phyloP scores from a whole-genome alignment of 2,888 invertebrate species.

The Subacronicta megacephala region DNA sequence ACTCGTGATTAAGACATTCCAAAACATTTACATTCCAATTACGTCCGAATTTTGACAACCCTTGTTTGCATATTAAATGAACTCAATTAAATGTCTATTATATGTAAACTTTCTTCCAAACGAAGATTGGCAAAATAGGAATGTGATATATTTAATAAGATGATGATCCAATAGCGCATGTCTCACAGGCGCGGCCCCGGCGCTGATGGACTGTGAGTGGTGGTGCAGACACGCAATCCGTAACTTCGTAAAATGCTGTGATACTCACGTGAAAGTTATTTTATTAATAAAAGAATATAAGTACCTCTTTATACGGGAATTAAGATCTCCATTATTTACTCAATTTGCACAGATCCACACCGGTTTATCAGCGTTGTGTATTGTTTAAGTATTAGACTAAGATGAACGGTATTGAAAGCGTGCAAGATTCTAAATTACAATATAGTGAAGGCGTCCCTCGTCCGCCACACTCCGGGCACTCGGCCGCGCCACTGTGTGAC shows the following conservation, averaged over 20 bases:
- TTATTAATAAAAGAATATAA: neutral
- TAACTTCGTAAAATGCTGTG: slow-evolving; percentile 2
- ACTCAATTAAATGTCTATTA: too few species aligned
- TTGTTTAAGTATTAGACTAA: slow-evolving; percentile 30
- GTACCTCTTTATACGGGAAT: neutral
- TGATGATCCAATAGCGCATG: slow-evolving; percentile 14
- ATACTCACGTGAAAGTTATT: neutral
- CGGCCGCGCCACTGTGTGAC: slow-evolving; percentile 35
- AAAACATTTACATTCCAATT: slow-evolving; percentile 16
- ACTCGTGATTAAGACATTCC: slow-evolving; percentile 11
- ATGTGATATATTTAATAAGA: slow-evolving; percentile 8
- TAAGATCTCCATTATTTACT: neutral
- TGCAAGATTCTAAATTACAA: slow-evolving; percentile 85
- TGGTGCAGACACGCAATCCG: slow-evolving; percentile 1
- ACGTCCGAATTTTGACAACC: neutral
- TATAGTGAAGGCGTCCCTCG: slow-evolving; percentile 73
- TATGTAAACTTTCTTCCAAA: neutral
- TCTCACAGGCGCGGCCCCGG: slow-evolving; percentile 13
- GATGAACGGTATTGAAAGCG: slow-evolving; percentile 72
- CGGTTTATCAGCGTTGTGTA: slow-evolving; percentile 13
- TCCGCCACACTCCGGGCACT: slow-evolving; percentile 55
- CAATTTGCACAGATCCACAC: slow-evolving; percentile 12
- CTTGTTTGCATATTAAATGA: neutral
- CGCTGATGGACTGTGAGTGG: slow-evolving; percentile 3
- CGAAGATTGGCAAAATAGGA: neutral